A percentile compares a stretch with the other conserved stretches of the same genome.
phyloP scores from a whole-genome alignment of 2,797 vertebrate genomes.

The Megalops cyprinoides region DNA sequence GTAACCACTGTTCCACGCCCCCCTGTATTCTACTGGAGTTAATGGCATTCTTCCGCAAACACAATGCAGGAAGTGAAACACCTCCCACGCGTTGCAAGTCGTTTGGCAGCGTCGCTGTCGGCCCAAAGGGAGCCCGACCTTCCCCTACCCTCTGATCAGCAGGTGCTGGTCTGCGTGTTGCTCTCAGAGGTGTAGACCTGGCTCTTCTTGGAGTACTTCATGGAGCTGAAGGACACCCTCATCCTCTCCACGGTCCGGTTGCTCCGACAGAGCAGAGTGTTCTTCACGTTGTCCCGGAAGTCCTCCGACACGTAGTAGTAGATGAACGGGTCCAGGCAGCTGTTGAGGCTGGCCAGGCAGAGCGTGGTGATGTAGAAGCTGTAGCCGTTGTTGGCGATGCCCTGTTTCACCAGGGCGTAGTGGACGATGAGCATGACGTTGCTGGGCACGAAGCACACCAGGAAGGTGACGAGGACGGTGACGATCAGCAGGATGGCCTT shows the following conservation, averaged over 20 bases:
- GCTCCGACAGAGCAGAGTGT: conserved; percentile 72
- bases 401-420: conserved; percentile 64
- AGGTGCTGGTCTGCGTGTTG: conserved; percentile 67
- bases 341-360: conserved; percentile 77
- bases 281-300: conserved; percentile 74
- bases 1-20: not conserved
- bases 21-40: not conserved
- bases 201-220: conserved; percentile 66
- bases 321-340: conserved; percentile 81
- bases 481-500: conserved; percentile 74
- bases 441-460: conserved; percentile 79
- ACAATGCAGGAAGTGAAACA: no score
- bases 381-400: conserved; percentile 60
- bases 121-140: not conserved
- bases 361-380: conserved; percentile 64
- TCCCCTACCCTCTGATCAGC: not conserved
- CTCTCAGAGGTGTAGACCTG: conserved; percentile 70
- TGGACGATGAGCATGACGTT: conserved; percentile 77
- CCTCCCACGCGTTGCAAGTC: no score
- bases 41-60: not conserved
- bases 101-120: not conserved
- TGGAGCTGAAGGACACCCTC: conserved; percentile 72
- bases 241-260: conserved; percentile 70
- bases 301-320: conserved; percentile 82
- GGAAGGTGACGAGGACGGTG: conserved; percentile 71